Evolutionary conservation across 2,113 vertebrate species (phyloP).

Genomic region (Bubo scandiacus): DNA sequence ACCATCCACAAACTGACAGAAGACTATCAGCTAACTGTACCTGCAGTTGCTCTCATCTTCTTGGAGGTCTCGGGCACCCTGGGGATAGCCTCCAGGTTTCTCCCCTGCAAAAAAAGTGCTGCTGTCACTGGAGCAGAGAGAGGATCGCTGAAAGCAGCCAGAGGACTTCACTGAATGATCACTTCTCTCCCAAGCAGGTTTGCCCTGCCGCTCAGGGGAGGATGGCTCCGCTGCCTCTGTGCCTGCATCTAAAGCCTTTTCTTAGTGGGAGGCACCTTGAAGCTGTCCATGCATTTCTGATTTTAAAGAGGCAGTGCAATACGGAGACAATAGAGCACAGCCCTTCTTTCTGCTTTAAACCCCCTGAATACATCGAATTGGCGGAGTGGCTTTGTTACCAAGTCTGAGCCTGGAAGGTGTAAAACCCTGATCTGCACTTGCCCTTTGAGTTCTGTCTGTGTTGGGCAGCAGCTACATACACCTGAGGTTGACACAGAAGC

Average conservation of each 20-base stretch:
- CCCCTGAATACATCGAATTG: not conserved
- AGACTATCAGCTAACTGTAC: not conserved
- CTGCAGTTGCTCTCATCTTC: constrained; percentile 1
- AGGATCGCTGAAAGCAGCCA: not conserved
- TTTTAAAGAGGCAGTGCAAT: constrained; percentile 67
- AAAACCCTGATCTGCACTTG: not conserved
- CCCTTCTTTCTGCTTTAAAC: not conserved
- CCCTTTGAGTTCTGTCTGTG: not conserved
- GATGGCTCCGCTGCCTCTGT: constrained; percentile 13
- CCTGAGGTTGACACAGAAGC: not conserved
- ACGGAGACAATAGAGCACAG: not conserved
- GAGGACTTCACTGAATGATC: not conserved
- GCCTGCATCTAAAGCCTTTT: constrained; percentile 54
- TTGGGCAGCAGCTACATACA: not conserved
- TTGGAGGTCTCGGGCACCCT: not conserved
- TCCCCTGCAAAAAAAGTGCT: not conserved
- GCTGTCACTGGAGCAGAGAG: not conserved
- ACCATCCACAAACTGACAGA: not conserved
- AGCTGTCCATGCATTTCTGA: constrained; percentile 54
- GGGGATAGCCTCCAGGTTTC: not conserved
- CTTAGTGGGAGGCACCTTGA: constrained; percentile 67
- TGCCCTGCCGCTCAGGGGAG: constrained; percentile 25
- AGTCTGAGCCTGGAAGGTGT: not conserved
- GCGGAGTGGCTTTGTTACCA: not conserved
- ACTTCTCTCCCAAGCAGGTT: not conserved